phyloP scores from a whole-genome alignment of 2,888 invertebrate genomes.

The Ernsta delagoae region DNA sequence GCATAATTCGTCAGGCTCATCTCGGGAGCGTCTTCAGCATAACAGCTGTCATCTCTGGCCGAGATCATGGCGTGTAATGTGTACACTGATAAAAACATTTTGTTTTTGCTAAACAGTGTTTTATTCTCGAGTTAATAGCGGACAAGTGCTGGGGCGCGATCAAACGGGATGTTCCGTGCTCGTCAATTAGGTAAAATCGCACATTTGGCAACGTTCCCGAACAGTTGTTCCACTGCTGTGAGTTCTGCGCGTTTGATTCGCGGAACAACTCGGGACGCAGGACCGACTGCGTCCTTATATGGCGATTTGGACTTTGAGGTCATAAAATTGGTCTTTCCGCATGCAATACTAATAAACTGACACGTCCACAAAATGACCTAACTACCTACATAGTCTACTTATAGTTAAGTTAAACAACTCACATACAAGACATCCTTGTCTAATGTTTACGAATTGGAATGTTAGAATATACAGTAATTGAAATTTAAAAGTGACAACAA shows the following conservation, averaged over 20 bases:
- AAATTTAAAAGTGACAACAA: too few species aligned
- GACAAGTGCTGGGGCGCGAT: conserved; percentile 63
- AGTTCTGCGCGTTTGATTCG: conserved; percentile 59
- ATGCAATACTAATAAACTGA: conserved; percentile 3
- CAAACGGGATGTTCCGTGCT: conserved; percentile 70
- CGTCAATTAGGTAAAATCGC: conserved; percentile 78
- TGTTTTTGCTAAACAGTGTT: conserved; percentile 49
- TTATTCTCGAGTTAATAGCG: conserved; percentile 59
- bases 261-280: conserved; percentile 52
- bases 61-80: conserved; percentile 1
- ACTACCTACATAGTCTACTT: too few species aligned
- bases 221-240: conserved; percentile 65
- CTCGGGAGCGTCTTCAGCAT: not conserved
- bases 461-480: too few species aligned
- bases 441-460: too few species aligned
- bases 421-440: too few species aligned
- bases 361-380: not conserved
- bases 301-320: conserved; percentile 34
- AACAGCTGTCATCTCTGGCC: conserved; percentile 17
- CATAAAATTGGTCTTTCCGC: conserved; percentile 22
- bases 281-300: conserved; percentile 29
- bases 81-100: conserved; percentile 44
- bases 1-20: conserved; percentile 23
- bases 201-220: conserved; percentile 78
- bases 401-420: too few species aligned